A percentile compares a stretch with the other conserved stretches of the same genome.
Evolutionary conservation across 53 echinoderm and acorn worm species (phyloP).

Genomic region (Pentamera pediparva): DNA sequence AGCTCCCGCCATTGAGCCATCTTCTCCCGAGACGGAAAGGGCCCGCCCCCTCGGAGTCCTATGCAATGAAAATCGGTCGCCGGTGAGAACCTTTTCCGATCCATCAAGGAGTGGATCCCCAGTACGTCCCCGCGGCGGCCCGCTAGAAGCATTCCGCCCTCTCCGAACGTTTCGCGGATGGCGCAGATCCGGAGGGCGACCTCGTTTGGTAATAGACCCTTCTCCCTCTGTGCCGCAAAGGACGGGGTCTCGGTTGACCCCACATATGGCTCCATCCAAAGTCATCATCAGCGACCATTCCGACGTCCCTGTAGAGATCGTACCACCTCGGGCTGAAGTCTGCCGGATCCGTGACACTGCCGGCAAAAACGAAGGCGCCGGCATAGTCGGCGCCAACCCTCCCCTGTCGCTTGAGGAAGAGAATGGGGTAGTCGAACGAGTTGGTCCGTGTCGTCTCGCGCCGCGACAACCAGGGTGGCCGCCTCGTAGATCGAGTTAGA

Average conservation of each 20-base stretch:
- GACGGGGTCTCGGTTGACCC: background rate
- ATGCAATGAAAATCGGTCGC: no score
- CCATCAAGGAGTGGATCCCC: background rate
- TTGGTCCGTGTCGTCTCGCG: no score
- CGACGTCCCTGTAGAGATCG: slow-evolving; percentile 59
- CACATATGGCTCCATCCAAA: slow-evolving; percentile 57
- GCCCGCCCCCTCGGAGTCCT: no score
- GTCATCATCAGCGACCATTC: slow-evolving; percentile 36
- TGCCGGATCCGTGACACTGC: slow-evolving; percentile 72
- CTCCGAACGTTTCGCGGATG: slow-evolving; percentile 98
- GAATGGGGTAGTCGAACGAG: no score
- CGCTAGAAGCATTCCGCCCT: slow-evolving; percentile 70
- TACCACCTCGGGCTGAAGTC: slow-evolving; percentile 82
- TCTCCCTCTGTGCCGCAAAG: background rate
- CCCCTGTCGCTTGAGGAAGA: no score
- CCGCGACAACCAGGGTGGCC: no score
- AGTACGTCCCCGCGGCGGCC: background rate
- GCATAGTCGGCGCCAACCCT: no score
- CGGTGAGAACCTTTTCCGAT: background rate
- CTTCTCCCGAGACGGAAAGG: no score
- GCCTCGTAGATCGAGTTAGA: no score
- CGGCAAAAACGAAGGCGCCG: no score
- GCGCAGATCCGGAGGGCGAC: slow-evolving; percentile 91
- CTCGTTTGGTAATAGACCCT: slow-evolving; percentile 55
- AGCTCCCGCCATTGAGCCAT: slow-evolving; percentile 67